Evolutionary conservation across 2,888 invertebrate species (phyloP), one percentile per base, ranked within the genome.

Genomic region (Drosophila siamana): DNA sequence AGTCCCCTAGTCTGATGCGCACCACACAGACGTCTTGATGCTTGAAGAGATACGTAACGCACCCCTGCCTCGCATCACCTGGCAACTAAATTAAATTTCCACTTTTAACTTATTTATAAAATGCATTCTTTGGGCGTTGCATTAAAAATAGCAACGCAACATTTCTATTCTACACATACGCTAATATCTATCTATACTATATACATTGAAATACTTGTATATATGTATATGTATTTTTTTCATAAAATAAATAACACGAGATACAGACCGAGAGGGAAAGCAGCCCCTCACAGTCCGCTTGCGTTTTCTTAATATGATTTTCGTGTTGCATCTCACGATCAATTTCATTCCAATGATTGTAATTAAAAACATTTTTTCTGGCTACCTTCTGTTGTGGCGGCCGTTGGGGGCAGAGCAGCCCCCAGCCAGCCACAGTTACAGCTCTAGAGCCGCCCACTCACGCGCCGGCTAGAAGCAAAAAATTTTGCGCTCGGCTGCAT

Each of bases 341-440:
- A 84, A 84, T 86, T 84, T 84, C 79, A 81, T 79, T 79, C 60
- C 76, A 84, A 84, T 84, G 87, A 73, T 81, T 74, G 76, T 78
- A 86, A 86, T 84, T 80, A 86, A 84, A 86, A 86, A 66, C 66
- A 81, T 78, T 85, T 69, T 64, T 64, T 78, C 30, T 64, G 56
- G 43, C 55, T 57, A 41, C 44, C 44, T 28, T 15, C 15, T 9
- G 15, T 38, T 13, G 13, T 11, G 9, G 15, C 11, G 7, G n/a
- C 30, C 38, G 41, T n/a, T 26, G 40, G 44, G 44, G 54, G 61
- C 55, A 55, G 52, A 44, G 55, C 33, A 62, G 51, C 30, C 22
- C 52, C 26, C 36, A 46, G 15, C 13, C 16, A 13, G 2, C 4
- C 13, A 6, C 36, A 13, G 15, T 7, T 26, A 6, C 26, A 38